These are phyloP conservation scores for Tetragnatha versicolor DNA, from an alignment of 1,140 invertebrate genomes.

Conservation along the genomic window DNA sequence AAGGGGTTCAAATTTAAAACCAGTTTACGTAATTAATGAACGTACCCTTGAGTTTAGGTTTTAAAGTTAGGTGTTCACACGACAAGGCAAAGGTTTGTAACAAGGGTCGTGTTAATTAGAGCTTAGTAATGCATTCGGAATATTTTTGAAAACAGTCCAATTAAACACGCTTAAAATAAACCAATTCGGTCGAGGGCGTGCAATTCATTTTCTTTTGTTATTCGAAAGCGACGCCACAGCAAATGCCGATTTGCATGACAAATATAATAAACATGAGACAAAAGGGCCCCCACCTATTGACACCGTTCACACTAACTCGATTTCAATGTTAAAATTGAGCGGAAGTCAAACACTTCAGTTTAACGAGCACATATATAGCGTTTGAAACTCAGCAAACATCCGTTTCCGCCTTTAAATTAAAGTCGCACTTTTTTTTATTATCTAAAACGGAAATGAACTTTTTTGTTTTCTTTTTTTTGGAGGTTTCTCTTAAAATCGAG, in stretches of 20 bases:
- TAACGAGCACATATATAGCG: conserved; percentile 45
- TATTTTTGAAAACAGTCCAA: too few species aligned
- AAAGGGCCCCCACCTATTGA: conserved; percentile 43
- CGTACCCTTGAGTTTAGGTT: too few species aligned
- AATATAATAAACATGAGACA: conserved; percentile 5
- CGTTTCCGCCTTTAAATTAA: conserved; percentile 54
- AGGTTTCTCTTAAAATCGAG: neutral
- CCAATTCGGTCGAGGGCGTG: too few species aligned
- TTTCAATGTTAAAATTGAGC: conserved; percentile 53
- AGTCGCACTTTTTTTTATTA: conserved; percentile 22
- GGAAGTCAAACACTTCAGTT: conserved; percentile 51
- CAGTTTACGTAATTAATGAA: too few species aligned
- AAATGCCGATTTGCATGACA: conserved; percentile 31
- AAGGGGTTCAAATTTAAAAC: too few species aligned
- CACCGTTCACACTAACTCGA: conserved; percentile 20
- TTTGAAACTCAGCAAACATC: conserved; percentile 49
- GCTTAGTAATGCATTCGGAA: too few species aligned
- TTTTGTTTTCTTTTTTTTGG: conserved; percentile 1
- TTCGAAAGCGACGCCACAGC: too few species aligned
- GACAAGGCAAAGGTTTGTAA: too few species aligned
- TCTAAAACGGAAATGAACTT: conserved; percentile 9
- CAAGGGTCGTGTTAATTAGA: too few species aligned
- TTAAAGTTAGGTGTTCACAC: too few species aligned
- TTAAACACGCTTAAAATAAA: too few species aligned
- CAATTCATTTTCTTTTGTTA: too few species aligned